These are phyloP conservation scores for Poecilia latipinna DNA, from an alignment of 2,113 vertebrate genomes.

Conservation along the genomic window DNA sequence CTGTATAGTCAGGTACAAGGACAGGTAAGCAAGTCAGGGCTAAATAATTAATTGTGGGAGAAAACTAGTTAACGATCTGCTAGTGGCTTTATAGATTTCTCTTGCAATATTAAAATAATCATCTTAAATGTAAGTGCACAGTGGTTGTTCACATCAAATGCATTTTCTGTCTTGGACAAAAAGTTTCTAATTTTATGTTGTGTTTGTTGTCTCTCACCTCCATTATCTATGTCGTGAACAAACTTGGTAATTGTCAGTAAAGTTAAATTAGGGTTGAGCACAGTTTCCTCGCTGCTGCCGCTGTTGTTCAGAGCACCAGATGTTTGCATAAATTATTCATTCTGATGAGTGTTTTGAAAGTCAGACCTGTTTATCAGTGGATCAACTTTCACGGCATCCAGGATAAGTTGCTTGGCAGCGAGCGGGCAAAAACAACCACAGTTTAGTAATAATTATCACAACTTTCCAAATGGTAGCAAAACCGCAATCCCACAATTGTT, in stretches of 20 bases:
- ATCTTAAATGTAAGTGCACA: background rate
- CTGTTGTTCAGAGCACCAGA: conserved; percentile 54
- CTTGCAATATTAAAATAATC: background rate
- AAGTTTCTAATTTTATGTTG: background rate
- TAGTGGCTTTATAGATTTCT: no score
- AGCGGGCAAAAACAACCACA: conserved; percentile 56
- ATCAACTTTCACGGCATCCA: conserved; percentile 46
- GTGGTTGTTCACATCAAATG: background rate
- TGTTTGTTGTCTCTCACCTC: background rate
- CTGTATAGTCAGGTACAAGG: background rate
- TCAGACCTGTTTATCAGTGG: conserved; percentile 47
- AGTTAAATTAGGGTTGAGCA: conserved; percentile 38
- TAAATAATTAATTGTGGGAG: background rate
- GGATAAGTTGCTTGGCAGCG: conserved; percentile 46
- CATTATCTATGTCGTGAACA: background rate
- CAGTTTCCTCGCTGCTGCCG: conserved; percentile 31
- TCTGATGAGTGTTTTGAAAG: conserved; percentile 58
- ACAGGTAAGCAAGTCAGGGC: no score
- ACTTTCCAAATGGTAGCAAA: conserved; percentile 44
- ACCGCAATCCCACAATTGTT: conserved; percentile 12
- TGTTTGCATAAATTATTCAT: conserved; percentile 67
- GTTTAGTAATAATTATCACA: conserved; percentile 36
- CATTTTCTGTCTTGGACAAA: background rate
- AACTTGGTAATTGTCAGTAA: conserved; percentile 1
- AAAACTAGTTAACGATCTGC: background rate